A percentile compares a stretch with the other conserved stretches of the same genome.
These are phyloP conservation scores for Octonoba sinensis DNA, from an alignment of 2,888 invertebrate genomes.

Conservation along the genomic window DNA sequence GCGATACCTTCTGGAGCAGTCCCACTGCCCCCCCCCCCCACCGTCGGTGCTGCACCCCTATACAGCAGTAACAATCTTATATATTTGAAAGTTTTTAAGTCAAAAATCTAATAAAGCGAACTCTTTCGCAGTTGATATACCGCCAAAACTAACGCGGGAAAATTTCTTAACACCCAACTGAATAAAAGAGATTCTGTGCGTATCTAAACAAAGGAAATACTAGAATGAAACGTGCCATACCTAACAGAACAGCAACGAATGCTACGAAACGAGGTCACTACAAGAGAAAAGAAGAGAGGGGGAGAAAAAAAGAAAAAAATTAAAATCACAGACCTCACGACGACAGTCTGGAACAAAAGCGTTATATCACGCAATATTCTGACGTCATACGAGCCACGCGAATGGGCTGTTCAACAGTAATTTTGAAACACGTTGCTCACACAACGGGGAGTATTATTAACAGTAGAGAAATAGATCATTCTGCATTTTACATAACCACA, in stretches of 20 bases:
- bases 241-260: not conserved
- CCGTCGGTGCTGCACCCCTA: too few relatives aligned
- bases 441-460: not conserved
- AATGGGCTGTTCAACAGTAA: slow-evolving; percentile 28
- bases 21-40: too few relatives aligned
- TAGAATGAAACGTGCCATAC: not conserved
- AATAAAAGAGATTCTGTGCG: not conserved
- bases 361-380: slow-evolving; percentile 27
- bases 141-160: too few relatives aligned
- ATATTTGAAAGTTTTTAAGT: too few relatives aligned
- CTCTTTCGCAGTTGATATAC: too few relatives aligned
- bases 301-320: too few relatives aligned
- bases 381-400: slow-evolving; percentile 20
- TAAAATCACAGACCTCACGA: slow-evolving; percentile 1
- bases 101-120: too few relatives aligned
- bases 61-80: too few relatives aligned
- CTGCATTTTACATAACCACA: not conserved
- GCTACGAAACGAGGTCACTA: not conserved
- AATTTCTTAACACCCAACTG: not conserved
- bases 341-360: slow-evolving; percentile 13
- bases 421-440: slow-evolving; percentile 15
- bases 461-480: slow-evolving; percentile 1
- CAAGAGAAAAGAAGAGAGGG: not conserved
- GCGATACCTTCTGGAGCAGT: too few relatives aligned
- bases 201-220: slow-evolving; percentile 1